A percentile compares a stretch with the other conserved stretches of the same genome.
These are phyloP conservation scores for Muraenolepis orangiensis DNA, from an alignment of 2,797 vertebrate species.

Conservation along the genomic window DNA sequence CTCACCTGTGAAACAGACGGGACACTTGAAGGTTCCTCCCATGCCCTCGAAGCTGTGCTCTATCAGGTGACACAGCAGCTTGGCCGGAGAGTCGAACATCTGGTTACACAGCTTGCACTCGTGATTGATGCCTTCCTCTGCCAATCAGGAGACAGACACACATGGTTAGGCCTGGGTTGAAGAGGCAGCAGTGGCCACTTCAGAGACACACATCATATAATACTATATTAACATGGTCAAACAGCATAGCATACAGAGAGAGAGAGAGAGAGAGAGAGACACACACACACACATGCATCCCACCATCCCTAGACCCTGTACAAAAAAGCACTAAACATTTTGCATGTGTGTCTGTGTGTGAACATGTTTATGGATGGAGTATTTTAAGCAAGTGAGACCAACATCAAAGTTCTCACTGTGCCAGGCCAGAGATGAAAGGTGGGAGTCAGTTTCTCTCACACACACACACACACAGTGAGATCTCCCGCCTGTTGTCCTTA, in stretches of 20 bases:
- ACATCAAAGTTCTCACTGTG: conserved; percentile 67
- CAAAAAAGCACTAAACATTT: neutral
- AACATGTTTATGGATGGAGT: conserved; percentile 26
- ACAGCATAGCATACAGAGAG: neutral
- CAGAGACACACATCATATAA: neutral
- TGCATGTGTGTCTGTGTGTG: neutral
- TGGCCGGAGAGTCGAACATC: conserved; percentile 99
- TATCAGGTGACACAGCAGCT: conserved; percentile 99
- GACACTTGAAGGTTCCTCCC: conserved; percentile 99
- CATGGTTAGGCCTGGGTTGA: conserved; percentile 29
- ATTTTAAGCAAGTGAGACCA: conserved; percentile 70
- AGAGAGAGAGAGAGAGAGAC: neutral
- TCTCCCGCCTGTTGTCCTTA: conserved; percentile 69
- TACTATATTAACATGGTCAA: neutral
- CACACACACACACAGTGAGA: conserved; percentile 28
- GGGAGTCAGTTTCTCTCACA: conserved; percentile 51
- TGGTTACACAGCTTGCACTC: conserved; percentile 99
- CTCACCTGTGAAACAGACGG: conserved; percentile 99
- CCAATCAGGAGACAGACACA: conserved; percentile 73
- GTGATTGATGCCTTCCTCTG: conserved; percentile 99
- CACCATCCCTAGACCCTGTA: neutral
- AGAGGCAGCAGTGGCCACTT: neutral
- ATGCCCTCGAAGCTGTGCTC: conserved; percentile 99
- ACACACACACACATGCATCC: neutral
- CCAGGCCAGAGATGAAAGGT: conserved; percentile 76